phyloP scores from a whole-genome alignment of 2,797 vertebrate genomes.

The Xenopus petersii region DNA sequence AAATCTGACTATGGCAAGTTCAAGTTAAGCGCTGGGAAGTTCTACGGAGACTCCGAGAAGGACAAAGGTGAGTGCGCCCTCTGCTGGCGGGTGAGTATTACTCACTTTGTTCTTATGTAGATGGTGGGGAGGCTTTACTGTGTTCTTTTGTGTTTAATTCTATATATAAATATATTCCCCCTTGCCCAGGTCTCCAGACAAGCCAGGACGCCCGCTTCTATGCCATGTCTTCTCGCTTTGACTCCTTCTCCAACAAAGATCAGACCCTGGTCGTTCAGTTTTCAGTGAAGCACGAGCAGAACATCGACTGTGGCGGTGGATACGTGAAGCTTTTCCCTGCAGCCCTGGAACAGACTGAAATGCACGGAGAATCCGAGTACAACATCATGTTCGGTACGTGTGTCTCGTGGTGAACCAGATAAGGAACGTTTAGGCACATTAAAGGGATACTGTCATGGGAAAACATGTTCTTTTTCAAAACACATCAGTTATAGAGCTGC shows the following conservation, averaged over 20 bases:
- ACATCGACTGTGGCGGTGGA: constrained; percentile 93
- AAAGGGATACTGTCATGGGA: too few relatives aligned
- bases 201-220: constrained; percentile 95
- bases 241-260: constrained; percentile 87
- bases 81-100: neutral
- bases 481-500: too few relatives aligned
- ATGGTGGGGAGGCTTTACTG: too few relatives aligned
- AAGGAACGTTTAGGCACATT: too few relatives aligned
- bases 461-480: too few relatives aligned
- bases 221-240: constrained; percentile 79
- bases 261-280: constrained; percentile 89
- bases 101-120: too few relatives aligned
- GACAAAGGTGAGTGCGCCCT: constrained; percentile 78
- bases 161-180: neutral
- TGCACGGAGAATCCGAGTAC: constrained; percentile 93
- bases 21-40: constrained; percentile 81
- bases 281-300: constrained; percentile 93
- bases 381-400: constrained; percentile 94
- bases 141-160: too few relatives aligned
- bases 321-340: constrained; percentile 90
- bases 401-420: too few relatives aligned
- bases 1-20: constrained; percentile 91
- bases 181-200: constrained; percentile 80
- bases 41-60: constrained; percentile 86
- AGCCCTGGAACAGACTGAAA: constrained; percentile 74